Evolutionary conservation across 2,797 vertebrate species (phyloP).

Genomic region (Emydoidea blandingii): DNA sequence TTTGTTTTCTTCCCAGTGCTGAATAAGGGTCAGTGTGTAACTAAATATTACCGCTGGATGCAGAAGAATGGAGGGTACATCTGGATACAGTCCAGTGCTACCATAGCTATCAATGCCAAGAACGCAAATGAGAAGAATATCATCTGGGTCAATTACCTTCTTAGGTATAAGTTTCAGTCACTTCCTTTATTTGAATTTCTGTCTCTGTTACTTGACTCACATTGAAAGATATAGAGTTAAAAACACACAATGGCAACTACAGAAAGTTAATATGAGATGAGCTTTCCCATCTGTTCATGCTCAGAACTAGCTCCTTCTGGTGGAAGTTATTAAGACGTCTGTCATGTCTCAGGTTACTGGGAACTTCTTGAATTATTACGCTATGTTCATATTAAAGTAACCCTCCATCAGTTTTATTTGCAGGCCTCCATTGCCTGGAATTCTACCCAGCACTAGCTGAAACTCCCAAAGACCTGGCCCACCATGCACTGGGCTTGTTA

Average conservation of each 20-base stretch:
- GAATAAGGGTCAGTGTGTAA: conserved; percentile 98
- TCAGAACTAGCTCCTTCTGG: neutral
- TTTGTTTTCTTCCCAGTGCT: conserved; percentile 85
- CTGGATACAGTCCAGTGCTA: conserved; percentile 99
- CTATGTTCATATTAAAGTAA: conserved; percentile 28
- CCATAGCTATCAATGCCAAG: conserved; percentile 98
- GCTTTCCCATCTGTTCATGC: neutral
- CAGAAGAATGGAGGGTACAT: conserved; percentile 98
- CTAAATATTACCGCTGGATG: conserved; percentile 99
- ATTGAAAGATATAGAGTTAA: neutral
- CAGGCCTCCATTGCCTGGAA: neutral
- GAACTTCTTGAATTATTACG: conserved; percentile 10
- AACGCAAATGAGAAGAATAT: conserved; percentile 97
- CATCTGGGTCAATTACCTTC: conserved; percentile 99
- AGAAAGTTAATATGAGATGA: neutral
- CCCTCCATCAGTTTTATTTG: conserved; percentile 3
- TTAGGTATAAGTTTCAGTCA: conserved; percentile 83
- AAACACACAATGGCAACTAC: neutral
- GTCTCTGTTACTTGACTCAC: conserved; percentile 16
- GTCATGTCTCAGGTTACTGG: neutral
- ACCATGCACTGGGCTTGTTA: neutral
- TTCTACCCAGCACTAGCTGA: neutral
- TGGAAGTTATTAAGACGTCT: neutral
- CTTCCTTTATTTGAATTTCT: conserved; percentile 37
- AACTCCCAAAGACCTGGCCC: neutral